These are phyloP conservation scores for Netelia fuscicornis DNA, from an alignment of 2,888 invertebrate species.

Conservation along the genomic window DNA sequence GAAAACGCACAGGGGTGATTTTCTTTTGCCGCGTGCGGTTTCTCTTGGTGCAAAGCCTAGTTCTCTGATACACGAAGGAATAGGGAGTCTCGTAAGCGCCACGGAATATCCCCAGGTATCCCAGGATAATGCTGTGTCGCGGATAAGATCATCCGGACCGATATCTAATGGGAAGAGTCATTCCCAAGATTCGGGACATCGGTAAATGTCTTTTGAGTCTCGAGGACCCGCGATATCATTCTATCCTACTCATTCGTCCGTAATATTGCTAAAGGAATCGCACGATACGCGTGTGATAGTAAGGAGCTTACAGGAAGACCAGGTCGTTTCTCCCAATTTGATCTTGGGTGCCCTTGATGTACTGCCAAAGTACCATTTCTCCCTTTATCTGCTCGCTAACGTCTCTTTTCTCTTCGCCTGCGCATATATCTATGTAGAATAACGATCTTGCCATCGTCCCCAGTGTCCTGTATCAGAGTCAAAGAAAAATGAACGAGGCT, in stretches of 20 bases:
- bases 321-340: not conserved
- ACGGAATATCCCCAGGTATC: constrained; percentile 33
- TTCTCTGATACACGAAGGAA: constrained; percentile 17
- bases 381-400: too few species aligned
- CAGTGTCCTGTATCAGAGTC: too few species aligned
- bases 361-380: too few species aligned
- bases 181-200: constrained; percentile 63
- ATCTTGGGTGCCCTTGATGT: too few species aligned
- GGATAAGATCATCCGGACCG: constrained; percentile 67
- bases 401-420: too few species aligned
- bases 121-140: constrained; percentile 13
- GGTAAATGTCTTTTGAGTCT: constrained; percentile 57
- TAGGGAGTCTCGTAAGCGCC: not conserved
- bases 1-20: constrained; percentile 21
- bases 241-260: constrained; percentile 32
- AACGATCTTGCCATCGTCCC: too few species aligned
- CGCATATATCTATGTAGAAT: too few species aligned
- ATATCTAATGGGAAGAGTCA: constrained; percentile 59
- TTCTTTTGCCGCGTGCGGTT: constrained; percentile 20
- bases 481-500: too few species aligned
- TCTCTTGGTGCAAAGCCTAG: constrained; percentile 5
- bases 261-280: too few species aligned
- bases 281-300: too few species aligned
- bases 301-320: too few species aligned
- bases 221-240: constrained; percentile 25